These are phyloP conservation scores for Zaprionus gabonicus DNA, from an alignment of 1,140 invertebrate genomes.

Conservation along the genomic window DNA sequence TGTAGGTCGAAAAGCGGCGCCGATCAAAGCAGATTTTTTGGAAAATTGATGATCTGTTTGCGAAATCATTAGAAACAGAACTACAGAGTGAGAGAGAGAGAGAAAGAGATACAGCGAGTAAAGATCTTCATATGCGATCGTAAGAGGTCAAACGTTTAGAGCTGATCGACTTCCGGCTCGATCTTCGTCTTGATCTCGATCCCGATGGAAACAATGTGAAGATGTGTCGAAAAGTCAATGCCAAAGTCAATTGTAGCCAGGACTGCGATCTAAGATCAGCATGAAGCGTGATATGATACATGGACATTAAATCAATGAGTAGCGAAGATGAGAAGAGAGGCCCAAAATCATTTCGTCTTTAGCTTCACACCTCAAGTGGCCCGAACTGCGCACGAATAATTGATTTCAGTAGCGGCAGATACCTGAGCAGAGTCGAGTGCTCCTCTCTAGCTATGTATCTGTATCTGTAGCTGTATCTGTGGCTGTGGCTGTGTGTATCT, in stretches of 20 bases:
- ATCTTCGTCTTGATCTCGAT: neutral
- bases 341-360: conserved; percentile 58
- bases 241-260: neutral
- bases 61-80: conserved; percentile 10
- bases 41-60: conserved; percentile 7
- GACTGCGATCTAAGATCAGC: neutral
- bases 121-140: neutral
- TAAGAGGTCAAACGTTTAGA: neutral
- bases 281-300: conserved; percentile 7
- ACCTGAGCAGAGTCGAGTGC: conserved; percentile 42
- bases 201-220: neutral
- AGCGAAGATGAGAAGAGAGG: neutral
- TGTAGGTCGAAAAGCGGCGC: conserved; percentile 23
- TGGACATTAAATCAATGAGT: neutral
- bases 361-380: conserved; percentile 63
- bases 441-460: neutral
- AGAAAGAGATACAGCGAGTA: neutral
- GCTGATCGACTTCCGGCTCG: neutral
- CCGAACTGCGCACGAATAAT: conserved; percentile 61
- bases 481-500: conserved; percentile 38
- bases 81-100: neutral
- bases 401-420: conserved; percentile 61
- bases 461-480: neutral
- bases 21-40: conserved; percentile 43
- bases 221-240: conserved; percentile 46